Evolutionary conservation across 30 jellyfish, hydroid and myxozoan genomes (phyloP).

Genomic region (Pelagia noctiluca): DNA sequence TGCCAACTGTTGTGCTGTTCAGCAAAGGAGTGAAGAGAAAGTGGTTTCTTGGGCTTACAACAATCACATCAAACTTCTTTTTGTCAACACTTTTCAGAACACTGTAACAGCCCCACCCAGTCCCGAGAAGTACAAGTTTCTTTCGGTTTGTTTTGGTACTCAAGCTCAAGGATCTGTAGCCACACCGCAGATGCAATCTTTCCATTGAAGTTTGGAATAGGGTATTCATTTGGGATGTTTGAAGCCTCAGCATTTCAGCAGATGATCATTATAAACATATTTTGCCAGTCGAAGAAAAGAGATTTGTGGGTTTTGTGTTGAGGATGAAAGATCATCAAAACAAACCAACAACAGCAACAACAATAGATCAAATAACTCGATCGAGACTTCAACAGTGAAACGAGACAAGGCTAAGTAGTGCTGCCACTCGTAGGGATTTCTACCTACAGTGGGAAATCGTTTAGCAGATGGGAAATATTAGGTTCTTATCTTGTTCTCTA

Average conservation of each 20-base stretch:
- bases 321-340: no score
- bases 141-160: slow-evolving; percentile 54
- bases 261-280: no score
- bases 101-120: slow-evolving; percentile 99
- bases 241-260: background rate
- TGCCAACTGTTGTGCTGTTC: slow-evolving; percentile 98
- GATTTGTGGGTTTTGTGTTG: no score
- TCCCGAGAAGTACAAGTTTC: slow-evolving; percentile 85
- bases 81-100: slow-evolving; percentile 75
- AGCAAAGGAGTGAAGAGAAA: slow-evolving; percentile 93
- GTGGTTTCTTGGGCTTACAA: slow-evolving; percentile 97
- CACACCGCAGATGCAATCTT: background rate
- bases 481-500: no score
- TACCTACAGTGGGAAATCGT: no score
- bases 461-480: no score
- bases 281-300: no score
- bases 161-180: background rate
- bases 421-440: no score
- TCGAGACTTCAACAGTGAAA: no score
- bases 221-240: background rate
- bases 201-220: background rate
- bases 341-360: no score
- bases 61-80: slow-evolving; percentile 90
- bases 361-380: no score
- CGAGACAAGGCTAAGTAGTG: no score